Evolutionary conservation across 2,113 vertebrate genomes (phyloP).

Genomic region (Albula glossodonta): DNA sequence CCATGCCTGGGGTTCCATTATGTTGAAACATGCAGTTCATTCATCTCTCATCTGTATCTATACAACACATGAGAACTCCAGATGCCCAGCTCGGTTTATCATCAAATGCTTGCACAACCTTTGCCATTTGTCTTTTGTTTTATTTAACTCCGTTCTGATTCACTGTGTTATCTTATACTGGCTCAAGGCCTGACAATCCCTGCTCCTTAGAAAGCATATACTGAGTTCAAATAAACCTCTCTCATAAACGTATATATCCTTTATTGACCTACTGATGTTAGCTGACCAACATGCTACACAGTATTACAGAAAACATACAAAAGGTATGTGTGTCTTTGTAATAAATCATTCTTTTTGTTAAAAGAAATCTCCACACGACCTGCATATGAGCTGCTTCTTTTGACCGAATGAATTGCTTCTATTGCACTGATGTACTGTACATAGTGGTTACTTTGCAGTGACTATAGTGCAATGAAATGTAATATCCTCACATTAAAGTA

Average conservation of each 20-base stretch:
- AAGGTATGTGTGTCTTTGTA: not conserved
- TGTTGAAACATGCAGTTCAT: not conserved
- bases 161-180: not conserved
- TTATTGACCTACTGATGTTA: not conserved
- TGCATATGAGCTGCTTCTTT: not conserved
- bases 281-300: not conserved
- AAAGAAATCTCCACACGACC: not conserved
- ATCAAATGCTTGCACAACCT: not conserved
- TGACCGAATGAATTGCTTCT: not conserved
- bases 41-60: too few species aligned
- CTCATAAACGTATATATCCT: not conserved
- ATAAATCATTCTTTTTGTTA: not conserved
- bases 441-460: not conserved
- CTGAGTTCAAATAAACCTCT: not conserved
- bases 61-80: not conserved
- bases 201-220: too few species aligned
- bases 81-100: not conserved
- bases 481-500: not conserved
- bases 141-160: not conserved
- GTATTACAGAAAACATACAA: not conserved
- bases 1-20: not conserved
- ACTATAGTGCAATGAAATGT: not conserved
- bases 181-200: not conserved
- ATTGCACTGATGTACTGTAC: not conserved
- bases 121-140: not conserved